Base-by-base conservation (phyloP, 2,888 invertebrate species). In the Spodoptera exigua region DNA sequence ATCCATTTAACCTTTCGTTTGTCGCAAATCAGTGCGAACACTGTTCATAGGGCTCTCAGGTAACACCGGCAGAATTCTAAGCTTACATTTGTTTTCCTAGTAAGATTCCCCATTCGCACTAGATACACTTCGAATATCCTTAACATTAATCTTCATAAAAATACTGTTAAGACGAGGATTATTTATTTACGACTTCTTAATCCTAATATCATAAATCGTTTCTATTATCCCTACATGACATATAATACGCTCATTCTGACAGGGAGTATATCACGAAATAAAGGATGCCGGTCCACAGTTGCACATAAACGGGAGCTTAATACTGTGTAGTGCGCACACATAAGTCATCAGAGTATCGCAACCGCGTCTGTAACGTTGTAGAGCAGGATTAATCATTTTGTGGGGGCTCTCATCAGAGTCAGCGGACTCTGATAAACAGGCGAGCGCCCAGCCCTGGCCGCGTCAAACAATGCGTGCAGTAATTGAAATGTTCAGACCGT, bases 401-500 rank as follows among this genome's bases (percentile, higher is more conserved):
- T 63, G 72, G 61, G 56, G 43, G 46, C 46, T 58, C 69, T 76
- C 76, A 72, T 78, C 79, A 78, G 73, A 61, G 69, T 69, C 72
- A 71, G 65, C 59, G 56, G 57, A 59, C 56, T 70, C 61, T 58
- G 62, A 70, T 66, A 78, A 70, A 78, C 70, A 72, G 72, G 59
- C 64, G 70, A 40, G 27, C 58, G 13, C 71, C 43, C 7, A 35
- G 27, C 7, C 27, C 44, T 7, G 36, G 43, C 61, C 56, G 48
- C 64, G 54, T 54, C 79, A 80, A 83, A 90, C 89, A 89, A 89
- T 88, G 87, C 82, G 63, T 75, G 70, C 79, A 77, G 85, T 90
- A 91, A 91, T 91, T 91, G 90, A 91, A 91, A 89, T 78, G 88
- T 85, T 81, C 85, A 78, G 76, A 83, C 82, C 85, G 79, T 85